phyloP scores from a whole-genome alignment of 2,888 invertebrate species.

The Acleris holmiana region DNA sequence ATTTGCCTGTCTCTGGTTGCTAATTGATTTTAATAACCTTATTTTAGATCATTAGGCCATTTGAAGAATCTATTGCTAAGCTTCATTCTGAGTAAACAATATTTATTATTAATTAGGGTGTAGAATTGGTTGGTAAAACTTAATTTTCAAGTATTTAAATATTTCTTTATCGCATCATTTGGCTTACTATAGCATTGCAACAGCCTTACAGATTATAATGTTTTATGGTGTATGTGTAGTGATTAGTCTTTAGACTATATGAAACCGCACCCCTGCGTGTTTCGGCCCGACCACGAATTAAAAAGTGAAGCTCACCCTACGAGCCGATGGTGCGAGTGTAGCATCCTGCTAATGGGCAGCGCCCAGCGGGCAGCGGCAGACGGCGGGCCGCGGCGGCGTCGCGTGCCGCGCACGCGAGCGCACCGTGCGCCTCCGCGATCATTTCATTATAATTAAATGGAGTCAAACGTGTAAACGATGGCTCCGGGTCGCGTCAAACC shows the following conservation, averaged over 20 bases:
- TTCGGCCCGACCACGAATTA: constrained; percentile 69
- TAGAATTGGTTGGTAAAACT: too few species aligned
- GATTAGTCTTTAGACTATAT: constrained; percentile 28
- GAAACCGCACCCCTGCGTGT: constrained; percentile 71
- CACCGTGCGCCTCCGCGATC: constrained; percentile 62
- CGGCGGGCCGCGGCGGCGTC: constrained; percentile 36
- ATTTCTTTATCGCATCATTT: too few species aligned
- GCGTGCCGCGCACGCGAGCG: constrained; percentile 51
- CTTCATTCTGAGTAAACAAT: background rate
- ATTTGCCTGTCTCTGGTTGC: constrained; percentile 69
- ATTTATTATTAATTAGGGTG: background rate
- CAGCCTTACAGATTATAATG: too few species aligned
- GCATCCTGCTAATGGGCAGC: constrained; percentile 46
- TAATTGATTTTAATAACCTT: constrained; percentile 68
- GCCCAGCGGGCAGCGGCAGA: too few species aligned
- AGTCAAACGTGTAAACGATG: constrained; percentile 76
- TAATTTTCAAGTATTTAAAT: constrained; percentile 9
- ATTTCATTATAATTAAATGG: constrained; percentile 80
- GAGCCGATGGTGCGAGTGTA: constrained; percentile 47
- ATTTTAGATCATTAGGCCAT: background rate
- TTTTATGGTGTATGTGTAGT: too few species aligned
- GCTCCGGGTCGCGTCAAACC: constrained; percentile 24
- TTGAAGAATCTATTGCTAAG: background rate
- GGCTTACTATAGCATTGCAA: too few species aligned
- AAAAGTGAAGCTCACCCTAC: constrained; percentile 71